phyloP scores from a whole-genome alignment of 2,113 vertebrate species.

The Ploceus nigricollis region DNA sequence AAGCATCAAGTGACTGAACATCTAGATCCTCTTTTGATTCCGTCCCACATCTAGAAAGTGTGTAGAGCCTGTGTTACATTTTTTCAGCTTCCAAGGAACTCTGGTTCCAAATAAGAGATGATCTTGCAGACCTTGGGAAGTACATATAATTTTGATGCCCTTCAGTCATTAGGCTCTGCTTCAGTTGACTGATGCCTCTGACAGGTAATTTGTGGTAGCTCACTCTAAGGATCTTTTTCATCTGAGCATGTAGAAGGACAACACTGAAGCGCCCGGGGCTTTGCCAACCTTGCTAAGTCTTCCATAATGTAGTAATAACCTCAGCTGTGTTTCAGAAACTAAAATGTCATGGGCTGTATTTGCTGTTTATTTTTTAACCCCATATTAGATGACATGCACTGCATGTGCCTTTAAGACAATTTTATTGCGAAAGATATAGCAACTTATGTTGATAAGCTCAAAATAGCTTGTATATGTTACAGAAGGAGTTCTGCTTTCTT shows the following conservation, averaged over 20 bases:
- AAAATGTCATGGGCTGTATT: neutral
- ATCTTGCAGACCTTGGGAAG: neutral
- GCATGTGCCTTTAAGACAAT: neutral
- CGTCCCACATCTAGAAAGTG: neutral
- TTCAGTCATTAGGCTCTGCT: neutral
- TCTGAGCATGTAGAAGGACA: neutral
- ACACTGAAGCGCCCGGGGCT: neutral
- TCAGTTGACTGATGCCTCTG: neutral
- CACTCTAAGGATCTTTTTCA: neutral
- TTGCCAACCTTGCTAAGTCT: neutral
- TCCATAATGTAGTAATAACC: neutral
- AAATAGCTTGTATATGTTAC: slow-evolving; percentile 18
- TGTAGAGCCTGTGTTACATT: neutral
- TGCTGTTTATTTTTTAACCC: neutral
- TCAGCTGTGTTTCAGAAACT: neutral
- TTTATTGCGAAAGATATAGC: slow-evolving; percentile 60
- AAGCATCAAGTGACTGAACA: neutral
- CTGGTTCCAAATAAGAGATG: neutral
- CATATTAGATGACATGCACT: neutral
- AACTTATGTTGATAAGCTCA: neutral
- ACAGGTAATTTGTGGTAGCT: neutral
- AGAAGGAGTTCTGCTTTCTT: slow-evolving; percentile 6
- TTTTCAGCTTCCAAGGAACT: neutral
- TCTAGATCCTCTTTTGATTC: neutral
- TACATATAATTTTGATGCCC: neutral